These are phyloP conservation scores for Leucozona laternaria DNA, from an alignment of 2,888 invertebrate species.

Conservation along the genomic window DNA sequence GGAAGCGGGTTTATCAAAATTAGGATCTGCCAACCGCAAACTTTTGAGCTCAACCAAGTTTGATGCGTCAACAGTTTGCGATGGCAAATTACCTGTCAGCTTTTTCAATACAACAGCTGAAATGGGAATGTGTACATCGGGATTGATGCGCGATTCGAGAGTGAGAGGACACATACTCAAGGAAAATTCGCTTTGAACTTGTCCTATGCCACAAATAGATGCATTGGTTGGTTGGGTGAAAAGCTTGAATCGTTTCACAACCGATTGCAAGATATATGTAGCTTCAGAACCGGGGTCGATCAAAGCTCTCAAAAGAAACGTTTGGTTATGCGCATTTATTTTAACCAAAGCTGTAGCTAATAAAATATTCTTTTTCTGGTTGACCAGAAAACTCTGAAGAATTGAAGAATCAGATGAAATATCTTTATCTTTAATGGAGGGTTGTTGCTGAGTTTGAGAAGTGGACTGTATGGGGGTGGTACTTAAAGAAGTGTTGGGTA, in stretches of 20 bases:
- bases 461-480: constrained; percentile 11
- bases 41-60: constrained; percentile 17
- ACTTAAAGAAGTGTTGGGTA: neutral
- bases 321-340: neutral
- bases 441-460: neutral
- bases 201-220: constrained; percentile 21
- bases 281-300: constrained; percentile 40
- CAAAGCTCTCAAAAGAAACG: constrained; percentile 12
- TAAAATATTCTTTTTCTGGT: constrained; percentile 17
- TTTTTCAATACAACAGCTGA: constrained; percentile 9
- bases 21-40: too few species aligned
- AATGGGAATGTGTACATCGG: neutral
- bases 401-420: neutral
- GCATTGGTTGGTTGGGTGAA: constrained; percentile 3
- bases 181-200: constrained; percentile 19
- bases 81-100: constrained; percentile 28
- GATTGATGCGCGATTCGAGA: neutral
- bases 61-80: neutral
- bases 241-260: constrained; percentile 4
- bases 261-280: constrained; percentile 19
- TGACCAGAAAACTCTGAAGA: neutral
- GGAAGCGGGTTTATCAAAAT: too few species aligned
- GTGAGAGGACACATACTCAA: neutral
- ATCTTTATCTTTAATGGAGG: neutral
- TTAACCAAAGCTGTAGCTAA: constrained; percentile 13